Conservation (phyloP, 1,140 invertebrate genomes). For the Drosophila obscura region DNA sequence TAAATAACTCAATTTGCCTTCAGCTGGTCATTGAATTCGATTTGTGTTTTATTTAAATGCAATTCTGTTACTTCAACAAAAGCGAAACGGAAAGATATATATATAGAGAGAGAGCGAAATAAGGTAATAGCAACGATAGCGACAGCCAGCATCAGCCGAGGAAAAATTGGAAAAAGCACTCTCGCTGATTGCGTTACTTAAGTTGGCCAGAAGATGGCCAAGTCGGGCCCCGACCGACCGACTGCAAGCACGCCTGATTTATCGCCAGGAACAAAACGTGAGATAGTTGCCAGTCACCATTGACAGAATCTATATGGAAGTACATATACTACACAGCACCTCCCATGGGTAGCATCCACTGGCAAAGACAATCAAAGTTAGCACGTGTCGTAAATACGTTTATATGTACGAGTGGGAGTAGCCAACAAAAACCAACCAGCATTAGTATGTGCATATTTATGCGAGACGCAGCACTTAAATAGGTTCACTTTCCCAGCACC, state of each 20-base stretch:
- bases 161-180: constrained; percentile 65
- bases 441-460: constrained; percentile 66
- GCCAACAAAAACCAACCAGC: constrained; percentile 16
- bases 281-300: constrained; percentile 52
- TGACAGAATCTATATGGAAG: constrained; percentile 31
- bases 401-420: constrained; percentile 15
- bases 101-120: not conserved
- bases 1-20: constrained; percentile 56
- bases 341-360: constrained; percentile 2
- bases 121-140: constrained; percentile 14
- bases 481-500: constrained; percentile 31
- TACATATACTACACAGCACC: constrained; percentile 2
- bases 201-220: constrained; percentile 43
- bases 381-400: constrained; percentile 62
- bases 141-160: not conserved
- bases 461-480: constrained; percentile 27
- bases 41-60: constrained; percentile 58
- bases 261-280: constrained; percentile 56
- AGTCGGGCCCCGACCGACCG: constrained; percentile 12
- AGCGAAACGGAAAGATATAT: not conserved
- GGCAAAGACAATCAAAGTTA: constrained; percentile 61
- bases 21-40: constrained; percentile 54
- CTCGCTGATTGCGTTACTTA: constrained; percentile 67
- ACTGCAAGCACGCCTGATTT: constrained; percentile 59
- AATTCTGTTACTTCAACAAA: constrained; percentile 33